Percentiles rank a stretch among this genome's conserved stretches.
These are phyloP conservation scores for Pogonophryne albipinna DNA, from an alignment of 2,797 vertebrate genomes.

Conservation along the genomic window DNA sequence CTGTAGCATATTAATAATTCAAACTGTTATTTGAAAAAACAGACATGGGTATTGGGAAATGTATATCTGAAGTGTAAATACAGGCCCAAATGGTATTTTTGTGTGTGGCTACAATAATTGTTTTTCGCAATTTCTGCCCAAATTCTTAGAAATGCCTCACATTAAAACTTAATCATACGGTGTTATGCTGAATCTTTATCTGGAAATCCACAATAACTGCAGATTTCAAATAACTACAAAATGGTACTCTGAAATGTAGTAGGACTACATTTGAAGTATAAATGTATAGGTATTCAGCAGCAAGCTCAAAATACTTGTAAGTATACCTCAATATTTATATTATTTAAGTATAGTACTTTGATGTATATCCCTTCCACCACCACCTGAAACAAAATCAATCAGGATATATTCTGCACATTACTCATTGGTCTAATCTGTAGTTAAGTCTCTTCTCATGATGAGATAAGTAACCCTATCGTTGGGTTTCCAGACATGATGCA, in stretches of 20 bases:
- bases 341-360: neutral
- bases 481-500: slow-evolving; percentile 37
- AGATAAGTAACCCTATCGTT: slow-evolving; percentile 16
- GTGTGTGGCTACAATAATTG: neutral
- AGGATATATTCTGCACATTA: neutral
- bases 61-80: neutral
- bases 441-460: neutral
- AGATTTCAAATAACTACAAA: neutral
- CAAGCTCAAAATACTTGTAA: neutral
- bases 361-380: neutral
- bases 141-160: too few species aligned
- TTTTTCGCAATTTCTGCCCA: too few species aligned
- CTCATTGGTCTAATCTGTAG: slow-evolving; percentile 23
- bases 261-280: neutral
- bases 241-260: neutral
- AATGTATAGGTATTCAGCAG: neutral
- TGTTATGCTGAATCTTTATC: too few species aligned
- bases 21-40: neutral
- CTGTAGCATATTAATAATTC: too few species aligned
- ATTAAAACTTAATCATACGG: too few species aligned
- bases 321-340: neutral
- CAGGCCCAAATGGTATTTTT: neutral
- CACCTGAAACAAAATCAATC: neutral
- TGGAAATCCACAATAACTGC: too few species aligned
- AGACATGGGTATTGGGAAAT: neutral